Percentiles rank a stretch among this genome's conserved stretches.
Conservation (phyloP, 1,140 invertebrate genomes). For the Drosophila gunungcola region DNA sequence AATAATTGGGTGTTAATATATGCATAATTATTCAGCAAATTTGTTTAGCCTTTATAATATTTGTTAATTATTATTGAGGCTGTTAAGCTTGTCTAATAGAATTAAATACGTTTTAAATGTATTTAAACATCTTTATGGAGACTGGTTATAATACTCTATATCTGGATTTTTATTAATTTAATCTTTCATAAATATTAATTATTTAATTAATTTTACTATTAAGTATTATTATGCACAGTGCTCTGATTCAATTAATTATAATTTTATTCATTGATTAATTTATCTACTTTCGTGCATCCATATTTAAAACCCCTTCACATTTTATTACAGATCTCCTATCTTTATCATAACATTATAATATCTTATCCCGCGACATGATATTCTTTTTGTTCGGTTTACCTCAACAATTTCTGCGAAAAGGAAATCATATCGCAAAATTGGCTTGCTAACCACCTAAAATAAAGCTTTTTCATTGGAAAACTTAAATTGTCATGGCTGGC, state of each 20-base stretch:
- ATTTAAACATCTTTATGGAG: not conserved
- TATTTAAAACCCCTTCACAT: not conserved
- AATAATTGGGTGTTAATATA: conserved; percentile 55
- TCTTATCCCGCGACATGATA: conserved; percentile 4
- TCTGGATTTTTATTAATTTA: not conserved
- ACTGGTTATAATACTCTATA: not conserved
- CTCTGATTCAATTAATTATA: too few species aligned
- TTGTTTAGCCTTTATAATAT: conserved; percentile 20
- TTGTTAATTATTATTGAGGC: conserved; percentile 19
- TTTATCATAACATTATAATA: not conserved
- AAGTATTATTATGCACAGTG: too few species aligned
- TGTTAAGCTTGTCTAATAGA: not conserved
- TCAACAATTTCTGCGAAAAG: conserved; percentile 49
- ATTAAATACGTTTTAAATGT: conserved; percentile 9
- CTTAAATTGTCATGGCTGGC: conserved; percentile 34
- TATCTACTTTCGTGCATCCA: too few species aligned
- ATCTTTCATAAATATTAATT: too few species aligned
- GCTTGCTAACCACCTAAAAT: conserved; percentile 33
- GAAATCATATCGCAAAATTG: conserved; percentile 43
- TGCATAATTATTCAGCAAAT: conserved; percentile 41
- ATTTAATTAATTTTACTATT: not conserved
- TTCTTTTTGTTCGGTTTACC: conserved; percentile 16
- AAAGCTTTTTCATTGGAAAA: conserved; percentile 39
- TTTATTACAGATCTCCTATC: not conserved
- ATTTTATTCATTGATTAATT: too few species aligned